Conservation (phyloP, 2,888 invertebrate species). For the Eupithecia insigniata region DNA sequence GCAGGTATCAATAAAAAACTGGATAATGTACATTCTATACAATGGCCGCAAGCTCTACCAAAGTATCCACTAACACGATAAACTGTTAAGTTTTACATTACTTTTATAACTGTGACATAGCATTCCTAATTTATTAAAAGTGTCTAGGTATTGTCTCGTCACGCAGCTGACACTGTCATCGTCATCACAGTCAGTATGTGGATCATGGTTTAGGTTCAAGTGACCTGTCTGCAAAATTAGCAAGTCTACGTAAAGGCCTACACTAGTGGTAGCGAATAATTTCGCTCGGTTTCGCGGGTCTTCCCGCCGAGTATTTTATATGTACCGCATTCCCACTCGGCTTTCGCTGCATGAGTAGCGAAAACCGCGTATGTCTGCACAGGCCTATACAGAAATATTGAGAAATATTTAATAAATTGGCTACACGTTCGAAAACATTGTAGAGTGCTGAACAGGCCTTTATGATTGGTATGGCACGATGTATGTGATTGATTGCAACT, state of each 20-base stretch:
- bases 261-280: no score
- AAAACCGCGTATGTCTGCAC: no score
- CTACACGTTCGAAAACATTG: no score
- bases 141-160: constrained; percentile 7
- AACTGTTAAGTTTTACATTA: constrained; percentile 22
- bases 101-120: constrained; percentile 31
- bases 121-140: constrained; percentile 19
- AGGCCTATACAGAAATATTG: no score
- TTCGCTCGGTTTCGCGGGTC: no score
- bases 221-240: neutral
- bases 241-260: neutral
- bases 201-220: neutral
- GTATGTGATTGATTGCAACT: no score
- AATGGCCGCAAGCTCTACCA: neutral
- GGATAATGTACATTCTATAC: neutral
- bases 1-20: neutral
- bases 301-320: no score
- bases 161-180: neutral
- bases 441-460: no score
- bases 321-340: no score
- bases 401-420: no score
- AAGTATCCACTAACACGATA: neutral
- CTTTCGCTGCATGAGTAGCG: no score
- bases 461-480: no score
- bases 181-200: neutral